Base-by-base conservation (phyloP, 2,797 vertebrate genomes). In the Clarias laeviceps region DNA sequence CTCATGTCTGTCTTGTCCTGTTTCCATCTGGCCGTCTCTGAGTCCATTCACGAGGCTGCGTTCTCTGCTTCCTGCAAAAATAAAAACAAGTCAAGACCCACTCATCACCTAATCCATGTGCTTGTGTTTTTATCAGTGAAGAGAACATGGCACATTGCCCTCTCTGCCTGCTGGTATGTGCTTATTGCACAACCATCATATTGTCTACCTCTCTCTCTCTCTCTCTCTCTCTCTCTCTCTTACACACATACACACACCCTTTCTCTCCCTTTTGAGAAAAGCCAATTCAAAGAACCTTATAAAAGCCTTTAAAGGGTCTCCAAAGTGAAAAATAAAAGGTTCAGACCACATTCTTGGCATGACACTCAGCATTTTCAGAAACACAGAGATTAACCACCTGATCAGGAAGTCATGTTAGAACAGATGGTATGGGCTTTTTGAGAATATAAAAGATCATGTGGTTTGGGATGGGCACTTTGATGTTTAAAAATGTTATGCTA, bases 1-100 rank as follows among this genome's bases (percentile, higher is more conserved):
- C 95, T 95, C 97, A 97, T 99, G 96, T 93, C 94, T 96, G 94
- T 94, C 94, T 95, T 97, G 95, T 91, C 97, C 96, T 96, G 96
- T 97, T 98, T 99, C 98, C 98, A 99, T 99, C 97, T 97, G 98
- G 97, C 95, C 97, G 96, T 95, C 94, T 98, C 94, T 95, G 94
- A 94, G 96, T 97, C 97, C 98, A 99, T 99, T 96, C 98, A 98
- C 96, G 92, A 95, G 95, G 94, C 95, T 98, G 95, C 96, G 96
- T 96, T 97, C 91, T 93, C 90, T 96, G 93, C 88, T 93, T 96
- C 95, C 96, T 98, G 94, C 85, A 94, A 93, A 84, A 92, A 82
- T 93, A 65, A 89, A 89, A 88, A 84, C 27, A 82, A 20, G 37
- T 62, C 20, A 79, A 59, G 3, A 62, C 24, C 11, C 18, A 24